Conservation (phyloP, 2,888 invertebrate genomes). For the Neria commutata region DNA sequence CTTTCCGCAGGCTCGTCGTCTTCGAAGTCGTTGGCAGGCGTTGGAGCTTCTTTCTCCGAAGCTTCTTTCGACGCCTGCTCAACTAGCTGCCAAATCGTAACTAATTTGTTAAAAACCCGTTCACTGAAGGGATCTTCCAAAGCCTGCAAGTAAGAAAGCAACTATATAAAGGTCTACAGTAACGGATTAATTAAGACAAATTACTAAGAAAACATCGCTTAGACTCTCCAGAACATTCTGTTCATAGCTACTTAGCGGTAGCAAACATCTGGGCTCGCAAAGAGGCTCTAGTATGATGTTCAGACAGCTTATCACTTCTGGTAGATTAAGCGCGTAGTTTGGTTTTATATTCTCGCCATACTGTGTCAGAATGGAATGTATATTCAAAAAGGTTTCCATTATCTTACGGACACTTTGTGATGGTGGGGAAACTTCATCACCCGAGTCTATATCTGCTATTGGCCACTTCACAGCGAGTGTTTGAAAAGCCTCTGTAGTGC, state of each 20-base stretch:
- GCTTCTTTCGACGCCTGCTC: conserved; percentile 22
- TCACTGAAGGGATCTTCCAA: conserved; percentile 56
- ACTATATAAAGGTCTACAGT: not conserved
- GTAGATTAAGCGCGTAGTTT: conserved; percentile 43
- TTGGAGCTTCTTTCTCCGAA: conserved; percentile 29
- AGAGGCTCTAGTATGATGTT: conserved; percentile 53
- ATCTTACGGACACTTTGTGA: conserved; percentile 50
- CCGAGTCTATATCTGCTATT: conserved; percentile 28
- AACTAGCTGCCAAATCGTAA: conserved; percentile 47
- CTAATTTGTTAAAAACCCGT: conserved; percentile 48
- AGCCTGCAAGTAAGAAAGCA: conserved; percentile 42
- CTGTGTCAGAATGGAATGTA: conserved; percentile 57
- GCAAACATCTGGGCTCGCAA: conserved; percentile 48
- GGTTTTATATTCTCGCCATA: conserved; percentile 48
- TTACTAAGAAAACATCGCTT: conserved; percentile 51
- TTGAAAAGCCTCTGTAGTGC: conserved; percentile 57
- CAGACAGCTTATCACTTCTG: conserved; percentile 50
- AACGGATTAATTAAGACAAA: not conserved
- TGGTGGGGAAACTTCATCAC: conserved; percentile 30
- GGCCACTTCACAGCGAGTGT: conserved; percentile 36
- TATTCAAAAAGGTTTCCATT: conserved; percentile 60
- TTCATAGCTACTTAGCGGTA: conserved; percentile 52
- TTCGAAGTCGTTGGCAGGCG: conserved; percentile 27
- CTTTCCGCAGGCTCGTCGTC: conserved; percentile 17
- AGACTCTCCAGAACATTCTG: conserved; percentile 58